Evolutionary conservation across 2,113 vertebrate species (phyloP).

Genomic region (Atlantisia rogersi): DNA sequence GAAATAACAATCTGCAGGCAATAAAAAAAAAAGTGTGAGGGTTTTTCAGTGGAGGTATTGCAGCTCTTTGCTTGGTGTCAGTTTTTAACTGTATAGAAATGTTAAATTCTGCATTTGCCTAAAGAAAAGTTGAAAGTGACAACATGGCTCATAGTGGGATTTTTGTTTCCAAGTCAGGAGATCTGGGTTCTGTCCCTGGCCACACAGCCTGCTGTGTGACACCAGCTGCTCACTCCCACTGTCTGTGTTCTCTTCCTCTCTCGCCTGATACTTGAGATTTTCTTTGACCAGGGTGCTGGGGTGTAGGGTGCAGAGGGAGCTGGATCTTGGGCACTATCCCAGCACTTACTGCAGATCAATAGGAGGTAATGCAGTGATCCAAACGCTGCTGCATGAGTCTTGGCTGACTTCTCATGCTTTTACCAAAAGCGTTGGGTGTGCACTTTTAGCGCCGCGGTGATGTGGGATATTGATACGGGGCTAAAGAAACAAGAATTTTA

Average conservation of each 20-base stretch:
- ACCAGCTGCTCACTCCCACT: background rate
- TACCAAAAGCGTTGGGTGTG: background rate
- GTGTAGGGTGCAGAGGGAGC: background rate
- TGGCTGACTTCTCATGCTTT: slow-evolving; percentile 7
- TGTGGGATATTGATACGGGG: background rate
- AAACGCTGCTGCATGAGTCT: background rate
- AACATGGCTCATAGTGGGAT: background rate
- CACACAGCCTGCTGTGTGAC: background rate
- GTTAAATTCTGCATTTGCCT: background rate
- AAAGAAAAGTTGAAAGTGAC: background rate
- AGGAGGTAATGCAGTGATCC: background rate
- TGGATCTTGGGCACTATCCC: background rate
- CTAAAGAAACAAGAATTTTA: background rate
- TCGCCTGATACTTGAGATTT: background rate
- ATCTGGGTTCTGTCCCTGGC: background rate
- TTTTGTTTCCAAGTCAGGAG: background rate
- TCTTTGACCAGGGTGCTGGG: background rate
- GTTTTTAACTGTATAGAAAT: background rate
- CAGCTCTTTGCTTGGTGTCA: background rate
- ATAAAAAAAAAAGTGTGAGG: background rate
- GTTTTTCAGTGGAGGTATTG: background rate
- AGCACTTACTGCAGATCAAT: background rate
- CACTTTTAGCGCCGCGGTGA: background rate
- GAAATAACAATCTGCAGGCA: background rate
- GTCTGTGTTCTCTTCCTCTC: background rate